Evolutionary conservation across 2,113 vertebrate genomes (phyloP).

Genomic region (Chamaetylas fuelleborni): DNA sequence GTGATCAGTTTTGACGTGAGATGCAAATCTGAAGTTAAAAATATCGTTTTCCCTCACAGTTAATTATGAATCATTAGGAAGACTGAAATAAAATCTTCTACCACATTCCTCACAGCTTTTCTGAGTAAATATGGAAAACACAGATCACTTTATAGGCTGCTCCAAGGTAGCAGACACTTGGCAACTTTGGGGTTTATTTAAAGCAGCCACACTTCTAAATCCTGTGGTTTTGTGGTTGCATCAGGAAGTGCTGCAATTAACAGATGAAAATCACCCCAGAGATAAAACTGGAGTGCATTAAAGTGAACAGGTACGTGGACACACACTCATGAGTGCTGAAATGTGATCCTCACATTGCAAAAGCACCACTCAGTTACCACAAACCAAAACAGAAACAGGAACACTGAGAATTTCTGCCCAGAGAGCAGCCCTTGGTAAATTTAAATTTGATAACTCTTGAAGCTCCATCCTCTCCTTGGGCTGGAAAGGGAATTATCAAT

Average conservation of each 20-base stretch:
- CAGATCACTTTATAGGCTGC: background rate
- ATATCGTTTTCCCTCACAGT: background rate
- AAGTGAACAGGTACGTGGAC: background rate
- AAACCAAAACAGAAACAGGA: background rate
- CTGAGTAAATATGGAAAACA: background rate
- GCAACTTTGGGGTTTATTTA: background rate
- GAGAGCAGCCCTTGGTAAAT: background rate
- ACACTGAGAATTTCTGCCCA: background rate
- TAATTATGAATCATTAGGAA: constrained; percentile 50
- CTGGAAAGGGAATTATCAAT: background rate
- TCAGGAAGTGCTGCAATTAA: background rate
- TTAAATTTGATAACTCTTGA: background rate
- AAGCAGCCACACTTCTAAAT: background rate
- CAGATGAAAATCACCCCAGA: background rate
- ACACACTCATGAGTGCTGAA: background rate
- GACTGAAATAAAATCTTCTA: constrained; percentile 17
- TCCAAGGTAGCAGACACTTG: background rate
- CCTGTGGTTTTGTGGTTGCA: background rate
- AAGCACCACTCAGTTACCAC: background rate
- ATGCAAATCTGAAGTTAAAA: constrained; percentile 11
- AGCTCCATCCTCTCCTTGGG: background rate
- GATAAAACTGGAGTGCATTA: background rate
- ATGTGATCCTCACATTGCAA: background rate
- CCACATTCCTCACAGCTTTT: background rate
- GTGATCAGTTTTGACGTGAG: background rate